A percentile compares a stretch with the other conserved stretches of the same genome.
Conservation (phyloP, 2,797 vertebrate genomes). For the Australoheros facetus region DNA sequence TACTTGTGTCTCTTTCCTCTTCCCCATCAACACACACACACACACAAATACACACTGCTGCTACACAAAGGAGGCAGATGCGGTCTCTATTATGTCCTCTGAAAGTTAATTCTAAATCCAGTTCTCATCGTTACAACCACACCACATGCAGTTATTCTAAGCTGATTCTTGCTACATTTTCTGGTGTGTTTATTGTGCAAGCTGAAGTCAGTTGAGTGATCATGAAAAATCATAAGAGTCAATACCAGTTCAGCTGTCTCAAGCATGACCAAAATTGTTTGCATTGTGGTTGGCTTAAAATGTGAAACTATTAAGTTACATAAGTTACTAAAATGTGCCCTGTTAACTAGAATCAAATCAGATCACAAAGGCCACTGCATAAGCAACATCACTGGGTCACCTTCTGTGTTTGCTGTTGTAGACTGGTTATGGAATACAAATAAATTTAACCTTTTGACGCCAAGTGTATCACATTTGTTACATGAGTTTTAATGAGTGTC, state of each 20-base stretch:
- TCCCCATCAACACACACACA: not conserved
- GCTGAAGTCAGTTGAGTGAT: slow-evolving; percentile 17
- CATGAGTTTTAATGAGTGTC: no score
- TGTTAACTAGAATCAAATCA: slow-evolving; percentile 1
- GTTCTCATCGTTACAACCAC: slow-evolving; percentile 6
- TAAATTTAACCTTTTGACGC: not conserved
- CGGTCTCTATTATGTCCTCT: slow-evolving; percentile 17
- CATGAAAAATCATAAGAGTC: slow-evolving; percentile 6
- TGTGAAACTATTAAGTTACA: not conserved
- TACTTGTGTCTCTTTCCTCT: slow-evolving; percentile 16
- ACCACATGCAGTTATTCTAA: slow-evolving; percentile 10
- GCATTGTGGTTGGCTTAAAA: not conserved
- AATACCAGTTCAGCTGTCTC: not conserved
- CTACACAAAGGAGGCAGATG: slow-evolving; percentile 26
- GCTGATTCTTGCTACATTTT: slow-evolving; percentile 14
- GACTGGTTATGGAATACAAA: not conserved
- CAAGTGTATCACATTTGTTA: not conserved
- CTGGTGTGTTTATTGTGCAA: not conserved
- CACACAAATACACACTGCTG: not conserved
- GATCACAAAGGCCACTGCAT: not conserved
- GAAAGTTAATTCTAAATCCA: slow-evolving; percentile 22
- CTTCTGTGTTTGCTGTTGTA: not conserved
- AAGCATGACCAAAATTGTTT: not conserved
- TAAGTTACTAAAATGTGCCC: not conserved
- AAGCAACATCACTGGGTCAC: not conserved